These are phyloP conservation scores for Leptinotarsa defecta DNA, from an alignment of 1,140 invertebrate genomes.

Conservation along the genomic window DNA sequence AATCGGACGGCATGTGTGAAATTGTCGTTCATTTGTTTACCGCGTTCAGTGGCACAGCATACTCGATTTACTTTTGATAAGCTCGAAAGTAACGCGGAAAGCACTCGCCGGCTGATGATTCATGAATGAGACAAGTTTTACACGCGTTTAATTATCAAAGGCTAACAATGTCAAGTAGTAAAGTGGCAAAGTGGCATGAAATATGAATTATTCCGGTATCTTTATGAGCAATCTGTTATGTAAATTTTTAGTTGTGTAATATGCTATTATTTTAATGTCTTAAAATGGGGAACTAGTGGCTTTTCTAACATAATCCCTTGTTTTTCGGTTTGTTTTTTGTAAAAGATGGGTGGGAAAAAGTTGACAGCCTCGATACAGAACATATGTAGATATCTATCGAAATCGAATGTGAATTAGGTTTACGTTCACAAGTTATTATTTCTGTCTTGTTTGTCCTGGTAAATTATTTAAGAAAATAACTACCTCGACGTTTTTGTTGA, in stretches of 20 bases:
- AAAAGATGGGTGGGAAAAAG: too few species aligned
- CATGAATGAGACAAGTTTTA: constrained; percentile 20
- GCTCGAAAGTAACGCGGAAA: constrained; percentile 4
- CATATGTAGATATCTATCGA: too few species aligned
- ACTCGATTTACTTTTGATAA: constrained; percentile 22
- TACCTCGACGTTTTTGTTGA: too few species aligned
- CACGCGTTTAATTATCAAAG: constrained; percentile 16
- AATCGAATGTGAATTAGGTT: too few species aligned
- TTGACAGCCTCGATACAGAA: too few species aligned
- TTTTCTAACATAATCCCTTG: too few species aligned
- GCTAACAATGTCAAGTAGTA: constrained; percentile 17
- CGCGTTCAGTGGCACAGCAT: constrained; percentile 13
- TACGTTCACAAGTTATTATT: too few species aligned
- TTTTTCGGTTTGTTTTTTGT: too few species aligned
- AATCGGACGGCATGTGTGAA: constrained; percentile 25
- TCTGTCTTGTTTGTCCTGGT: too few species aligned
- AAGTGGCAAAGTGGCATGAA: constrained; percentile 17
- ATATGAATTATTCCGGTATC: constrained; percentile 21
- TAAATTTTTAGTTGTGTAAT: constrained; percentile 8
- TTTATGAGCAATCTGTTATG: constrained; percentile 17
- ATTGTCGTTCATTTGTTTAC: constrained; percentile 22
- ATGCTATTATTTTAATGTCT: constrained; percentile 10
- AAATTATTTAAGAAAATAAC: too few species aligned
- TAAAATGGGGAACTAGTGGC: background rate
- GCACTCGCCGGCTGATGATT: constrained; percentile 4